Evolutionary conservation across 2,797 vertebrate species (phyloP), one percentile per base, ranked within the genome.

Genomic region (Typhlichthys subterraneus): DNA sequence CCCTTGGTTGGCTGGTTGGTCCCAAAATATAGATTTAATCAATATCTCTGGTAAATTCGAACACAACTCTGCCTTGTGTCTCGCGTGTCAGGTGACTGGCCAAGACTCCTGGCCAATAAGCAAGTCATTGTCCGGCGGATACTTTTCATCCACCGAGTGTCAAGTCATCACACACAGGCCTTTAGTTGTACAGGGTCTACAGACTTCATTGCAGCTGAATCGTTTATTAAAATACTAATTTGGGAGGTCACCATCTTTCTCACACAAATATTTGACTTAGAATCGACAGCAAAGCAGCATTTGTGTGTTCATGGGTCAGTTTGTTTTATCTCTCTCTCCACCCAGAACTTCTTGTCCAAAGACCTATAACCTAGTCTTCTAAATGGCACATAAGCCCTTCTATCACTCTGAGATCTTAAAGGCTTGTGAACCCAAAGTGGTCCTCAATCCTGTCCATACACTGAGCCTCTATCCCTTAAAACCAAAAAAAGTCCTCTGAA

Each of bases 301-400:
- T n/a, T 57, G 14, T 42, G 31, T 45, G 14, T 57, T 23, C 23
- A 23, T 51, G 50, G 10, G 50, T 11, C 42, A 61, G 65, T 58
- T 52, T 51, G 59, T 19, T 52, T 59, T 77, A 63, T 68, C 33
- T 51, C 70, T 75, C 55, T 82, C 60, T 65, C 67, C 82, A 80
- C 76, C 85, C 80, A 76, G 12, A 82, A 23, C 76, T 62, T 12
- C 29, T 52, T 69, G 75, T 89, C 78, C 82, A 38, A 61, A 48
- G 14, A 79, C 76, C 57, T 69, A 74, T 85, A 86, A 87, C 80
- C 76, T 77, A 63, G 60, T 72, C 80, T 76, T 69, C 66, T 80
- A 75, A 82, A 73, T 53, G 63, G 68, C 65, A 59, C 61, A 13
- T 80, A 86, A 88, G 71, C 66, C 38, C 58, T 61, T 70, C 57